phyloP scores from a whole-genome alignment of 2,797 vertebrate genomes.

The Clamator glandarius region DNA sequence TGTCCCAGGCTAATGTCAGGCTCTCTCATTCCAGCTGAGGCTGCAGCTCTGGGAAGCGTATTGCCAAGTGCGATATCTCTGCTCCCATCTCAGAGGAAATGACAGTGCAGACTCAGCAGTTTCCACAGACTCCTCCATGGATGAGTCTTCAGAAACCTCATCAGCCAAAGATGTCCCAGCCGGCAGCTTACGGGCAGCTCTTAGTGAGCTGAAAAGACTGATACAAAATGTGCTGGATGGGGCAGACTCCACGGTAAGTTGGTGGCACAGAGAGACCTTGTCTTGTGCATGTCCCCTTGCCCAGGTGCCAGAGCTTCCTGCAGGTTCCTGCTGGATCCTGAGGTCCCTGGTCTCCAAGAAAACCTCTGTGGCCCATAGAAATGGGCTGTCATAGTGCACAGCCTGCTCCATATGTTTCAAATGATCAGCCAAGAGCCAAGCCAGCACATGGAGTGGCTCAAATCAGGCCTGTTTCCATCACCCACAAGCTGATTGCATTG shows the following conservation, averaged over 20 bases:
- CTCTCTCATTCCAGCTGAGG: slow-evolving; percentile 83
- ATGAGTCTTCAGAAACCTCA: slow-evolving; percentile 95
- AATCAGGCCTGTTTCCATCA: not conserved
- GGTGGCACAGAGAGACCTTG: not conserved
- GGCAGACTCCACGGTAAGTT: slow-evolving; percentile 90
- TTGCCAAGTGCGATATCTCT: slow-evolving; percentile 93
- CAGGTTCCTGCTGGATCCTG: not conserved
- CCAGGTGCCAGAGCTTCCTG: not conserved
- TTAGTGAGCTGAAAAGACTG: slow-evolving; percentile 92
- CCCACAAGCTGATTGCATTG: not conserved
- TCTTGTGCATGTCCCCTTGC: not conserved
- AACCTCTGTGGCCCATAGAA: not conserved
- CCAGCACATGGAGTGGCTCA: not conserved
- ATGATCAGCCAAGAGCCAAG: not conserved
- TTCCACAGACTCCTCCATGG: slow-evolving; percentile 97
- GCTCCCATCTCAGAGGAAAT: slow-evolving; percentile 92
- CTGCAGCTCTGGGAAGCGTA: slow-evolving; percentile 96
- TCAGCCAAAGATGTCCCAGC: slow-evolving; percentile 94
- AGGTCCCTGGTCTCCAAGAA: not conserved
- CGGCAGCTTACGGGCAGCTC: slow-evolving; percentile 89
- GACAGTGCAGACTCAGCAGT: slow-evolving; percentile 93
- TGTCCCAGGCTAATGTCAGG: not conserved
- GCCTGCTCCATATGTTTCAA: not conserved
- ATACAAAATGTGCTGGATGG: slow-evolving; percentile 94
- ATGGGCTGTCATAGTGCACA: not conserved